phyloP scores from a whole-genome alignment of 2,113 vertebrate genomes.

The Heliornis fulica region DNA sequence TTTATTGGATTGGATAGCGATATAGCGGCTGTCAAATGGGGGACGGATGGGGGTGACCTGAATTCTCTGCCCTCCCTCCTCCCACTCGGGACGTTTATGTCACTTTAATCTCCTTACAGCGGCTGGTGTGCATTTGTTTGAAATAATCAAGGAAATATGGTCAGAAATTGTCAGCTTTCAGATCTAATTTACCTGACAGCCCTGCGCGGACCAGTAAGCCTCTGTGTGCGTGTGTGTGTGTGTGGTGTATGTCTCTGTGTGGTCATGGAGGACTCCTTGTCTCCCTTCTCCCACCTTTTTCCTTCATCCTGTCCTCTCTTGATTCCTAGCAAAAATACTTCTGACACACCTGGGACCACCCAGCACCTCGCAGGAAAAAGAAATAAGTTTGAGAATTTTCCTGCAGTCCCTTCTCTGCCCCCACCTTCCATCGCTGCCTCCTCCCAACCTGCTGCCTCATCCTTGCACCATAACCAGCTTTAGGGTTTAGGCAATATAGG shows the following conservation, averaged over 20 bases:
- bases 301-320: not conserved
- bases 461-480: constrained; percentile 77
- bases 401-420: not conserved
- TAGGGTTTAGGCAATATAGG: constrained; percentile 80
- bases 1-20: constrained; percentile 99
- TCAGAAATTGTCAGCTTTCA: constrained; percentile 99
- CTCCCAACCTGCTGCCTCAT: constrained; percentile 71
- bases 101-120: constrained; percentile 99
- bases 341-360: constrained; percentile 78
- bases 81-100: constrained; percentile 99
- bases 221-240: constrained; percentile 64
- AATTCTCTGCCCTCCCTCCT: constrained; percentile 99
- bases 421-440: not conserved
- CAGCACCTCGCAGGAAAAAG: constrained; percentile 60
- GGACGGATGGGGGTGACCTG: constrained; percentile 99
- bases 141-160: constrained; percentile 99
- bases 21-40: constrained; percentile 99
- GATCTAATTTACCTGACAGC: constrained; percentile 99
- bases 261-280: constrained; percentile 57
- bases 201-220: constrained; percentile 70
- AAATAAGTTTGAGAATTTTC: constrained; percentile 25
- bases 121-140: constrained; percentile 99
- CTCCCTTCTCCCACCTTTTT: constrained; percentile 52
- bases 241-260: constrained; percentile 43
- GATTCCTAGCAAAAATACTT: constrained; percentile 73